Evolutionary conservation across 2,113 vertebrate genomes (phyloP).

Genomic region (Archocentrus centrarchus): DNA sequence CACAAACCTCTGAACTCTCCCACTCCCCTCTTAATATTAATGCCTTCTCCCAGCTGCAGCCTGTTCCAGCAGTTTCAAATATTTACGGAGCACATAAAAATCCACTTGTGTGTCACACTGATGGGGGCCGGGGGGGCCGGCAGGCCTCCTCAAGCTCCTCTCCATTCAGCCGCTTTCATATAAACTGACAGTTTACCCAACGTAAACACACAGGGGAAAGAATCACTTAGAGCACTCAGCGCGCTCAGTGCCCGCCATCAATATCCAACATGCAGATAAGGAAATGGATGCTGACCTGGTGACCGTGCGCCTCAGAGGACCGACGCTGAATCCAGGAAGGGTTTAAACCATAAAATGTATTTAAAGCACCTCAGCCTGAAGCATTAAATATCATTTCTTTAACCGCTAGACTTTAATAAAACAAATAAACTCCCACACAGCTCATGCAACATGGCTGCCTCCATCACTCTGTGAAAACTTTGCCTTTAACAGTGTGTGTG

Average conservation of each 20-base stretch:
- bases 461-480: too few species aligned
- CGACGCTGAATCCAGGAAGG: background rate
- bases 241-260: conserved; percentile 41
- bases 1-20: conserved; percentile 27
- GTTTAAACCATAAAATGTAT: fast-evolving
- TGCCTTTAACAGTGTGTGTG: background rate
- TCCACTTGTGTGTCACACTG: conserved; percentile 49
- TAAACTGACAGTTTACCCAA: conserved; percentile 54
- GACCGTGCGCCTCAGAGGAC: background rate
- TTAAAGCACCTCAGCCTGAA: too few species aligned
- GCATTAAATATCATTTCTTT: too few species aligned
- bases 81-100: conserved; percentile 66
- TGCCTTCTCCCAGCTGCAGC: conserved; percentile 4
- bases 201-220: conserved; percentile 59
- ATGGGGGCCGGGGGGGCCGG: background rate
- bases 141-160: conserved; percentile 29
- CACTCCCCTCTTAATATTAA: conserved; percentile 43
- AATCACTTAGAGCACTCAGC: conserved; percentile 65
- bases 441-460: too few species aligned
- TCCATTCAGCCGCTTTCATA: conserved; percentile 2
- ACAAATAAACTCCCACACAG: too few species aligned
- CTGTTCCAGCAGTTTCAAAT: conserved; percentile 52
- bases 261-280: conserved; percentile 40
- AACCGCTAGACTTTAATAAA: too few species aligned
- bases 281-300: background rate